Percentiles rank a stretch among this genome's conserved stretches.
These are phyloP conservation scores for Allolobophora icterica DNA, from an alignment of 2,888 invertebrate species.

Conservation along the genomic window DNA sequence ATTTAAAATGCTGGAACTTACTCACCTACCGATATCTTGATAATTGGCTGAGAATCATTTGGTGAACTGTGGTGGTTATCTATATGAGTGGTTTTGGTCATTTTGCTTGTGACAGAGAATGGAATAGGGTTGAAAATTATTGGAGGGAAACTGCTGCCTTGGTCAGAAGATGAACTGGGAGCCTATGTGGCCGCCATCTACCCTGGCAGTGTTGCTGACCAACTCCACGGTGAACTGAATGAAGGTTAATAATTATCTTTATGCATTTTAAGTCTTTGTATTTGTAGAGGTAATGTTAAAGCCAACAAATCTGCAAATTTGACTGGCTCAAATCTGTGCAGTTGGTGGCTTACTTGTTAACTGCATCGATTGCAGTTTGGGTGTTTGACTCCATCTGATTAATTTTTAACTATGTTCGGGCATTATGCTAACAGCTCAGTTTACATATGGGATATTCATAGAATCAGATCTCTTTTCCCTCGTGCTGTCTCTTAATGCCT, in stretches of 20 bases:
- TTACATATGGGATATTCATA: too few species aligned
- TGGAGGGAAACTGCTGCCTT: slow-evolving; percentile 67
- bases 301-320: not conserved
- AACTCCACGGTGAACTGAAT: slow-evolving; percentile 69
- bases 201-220: slow-evolving; percentile 69
- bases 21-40: not conserved
- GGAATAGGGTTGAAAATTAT: slow-evolving; percentile 72
- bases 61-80: not conserved
- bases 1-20: not conserved
- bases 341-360: too few species aligned
- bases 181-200: slow-evolving; percentile 71
- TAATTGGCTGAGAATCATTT: not conserved
- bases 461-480: too few species aligned
- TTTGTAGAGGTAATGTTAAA: not conserved
- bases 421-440: too few species aligned
- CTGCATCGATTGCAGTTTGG: too few species aligned
- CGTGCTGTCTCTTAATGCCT: too few species aligned
- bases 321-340: too few species aligned
- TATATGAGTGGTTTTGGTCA: not conserved
- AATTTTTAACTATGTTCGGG: too few species aligned
- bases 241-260: slow-evolving; percentile 66
- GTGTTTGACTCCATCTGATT: not conserved
- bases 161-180: slow-evolving; percentile 59
- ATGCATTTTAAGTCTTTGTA: not conserved
- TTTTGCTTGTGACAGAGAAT: slow-evolving; percentile 60